Conservation (phyloP, 2,113 vertebrate species). For the Azemiops feae region DNA sequence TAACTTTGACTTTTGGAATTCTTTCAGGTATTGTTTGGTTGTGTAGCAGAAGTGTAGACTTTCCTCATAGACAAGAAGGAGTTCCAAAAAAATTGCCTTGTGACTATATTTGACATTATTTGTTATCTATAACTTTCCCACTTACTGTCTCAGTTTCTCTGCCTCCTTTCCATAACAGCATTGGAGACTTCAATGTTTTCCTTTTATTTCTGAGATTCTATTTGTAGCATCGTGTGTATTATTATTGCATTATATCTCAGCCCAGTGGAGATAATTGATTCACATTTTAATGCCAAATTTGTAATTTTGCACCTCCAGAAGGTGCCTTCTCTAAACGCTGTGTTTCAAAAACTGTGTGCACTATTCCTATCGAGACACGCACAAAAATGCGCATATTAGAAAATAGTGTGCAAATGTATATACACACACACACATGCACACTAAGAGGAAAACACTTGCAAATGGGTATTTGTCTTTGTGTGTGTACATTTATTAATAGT, state of each 20-base stretch:
- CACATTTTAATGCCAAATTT: too few species aligned
- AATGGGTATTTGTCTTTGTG: not conserved
- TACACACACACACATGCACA: too few species aligned
- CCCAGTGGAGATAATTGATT: too few species aligned
- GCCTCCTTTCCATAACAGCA: not conserved
- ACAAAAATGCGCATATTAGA: too few species aligned
- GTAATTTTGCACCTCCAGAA: too few species aligned
- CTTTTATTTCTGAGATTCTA: too few species aligned
- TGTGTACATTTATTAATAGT: not conserved
- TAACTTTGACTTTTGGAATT: not conserved
- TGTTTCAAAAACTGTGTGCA: too few species aligned
- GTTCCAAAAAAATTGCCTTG: not conserved
- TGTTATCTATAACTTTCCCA: not conserved
- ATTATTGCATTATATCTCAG: not conserved
- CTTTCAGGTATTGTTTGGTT: not conserved
- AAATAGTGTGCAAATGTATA: too few species aligned
- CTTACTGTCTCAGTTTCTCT: too few species aligned
- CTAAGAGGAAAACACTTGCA: not conserved
- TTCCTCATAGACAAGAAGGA: not conserved
- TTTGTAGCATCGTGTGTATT: not conserved
- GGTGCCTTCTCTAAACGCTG: too few species aligned
- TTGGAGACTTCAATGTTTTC: not conserved
- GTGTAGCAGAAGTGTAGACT: not conserved
- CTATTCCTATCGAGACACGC: too few species aligned
- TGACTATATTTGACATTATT: not conserved